phyloP scores from a whole-genome alignment of 2,113 vertebrate species.

The Anolis carolinensis region DNA sequence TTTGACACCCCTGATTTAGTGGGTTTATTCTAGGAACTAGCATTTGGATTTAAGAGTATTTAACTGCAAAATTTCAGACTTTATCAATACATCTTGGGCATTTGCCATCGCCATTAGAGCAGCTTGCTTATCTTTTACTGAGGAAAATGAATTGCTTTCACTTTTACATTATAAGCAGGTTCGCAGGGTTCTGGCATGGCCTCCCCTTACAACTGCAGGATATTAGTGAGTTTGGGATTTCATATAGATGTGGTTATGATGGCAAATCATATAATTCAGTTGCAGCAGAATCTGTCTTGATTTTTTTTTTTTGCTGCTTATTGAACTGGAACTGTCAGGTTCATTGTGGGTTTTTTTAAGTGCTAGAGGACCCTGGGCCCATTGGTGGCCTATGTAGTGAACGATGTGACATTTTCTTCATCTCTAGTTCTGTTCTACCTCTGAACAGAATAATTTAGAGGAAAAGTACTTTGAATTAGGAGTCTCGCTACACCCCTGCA shows the following conservation, averaged over 20 bases:
- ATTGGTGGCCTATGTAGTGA: neutral
- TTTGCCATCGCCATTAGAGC: neutral
- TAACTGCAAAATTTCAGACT: neutral
- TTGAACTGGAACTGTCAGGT: too few species aligned
- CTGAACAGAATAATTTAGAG: neutral
- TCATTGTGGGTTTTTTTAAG: too few species aligned
- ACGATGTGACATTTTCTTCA: neutral
- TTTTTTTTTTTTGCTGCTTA: neutral
- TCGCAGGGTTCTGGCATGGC: neutral
- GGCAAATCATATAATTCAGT: neutral
- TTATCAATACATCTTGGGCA: neutral
- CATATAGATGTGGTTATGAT: neutral
- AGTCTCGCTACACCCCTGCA: neutral
- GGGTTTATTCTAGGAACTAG: too few species aligned
- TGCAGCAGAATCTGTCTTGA: neutral
- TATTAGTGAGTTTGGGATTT: neutral
- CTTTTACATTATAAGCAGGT: neutral
- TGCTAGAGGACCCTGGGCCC: too few species aligned
- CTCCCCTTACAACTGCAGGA: neutral
- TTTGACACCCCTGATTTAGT: too few species aligned
- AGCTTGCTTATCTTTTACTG: neutral
- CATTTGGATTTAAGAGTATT: neutral
- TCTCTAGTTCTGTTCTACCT: neutral
- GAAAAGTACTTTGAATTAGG: slow-evolving; percentile 8
- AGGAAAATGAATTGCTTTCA: neutral